phyloP scores from a whole-genome alignment of 2,888 invertebrate genomes.

The Nemotelus nigrinus region DNA sequence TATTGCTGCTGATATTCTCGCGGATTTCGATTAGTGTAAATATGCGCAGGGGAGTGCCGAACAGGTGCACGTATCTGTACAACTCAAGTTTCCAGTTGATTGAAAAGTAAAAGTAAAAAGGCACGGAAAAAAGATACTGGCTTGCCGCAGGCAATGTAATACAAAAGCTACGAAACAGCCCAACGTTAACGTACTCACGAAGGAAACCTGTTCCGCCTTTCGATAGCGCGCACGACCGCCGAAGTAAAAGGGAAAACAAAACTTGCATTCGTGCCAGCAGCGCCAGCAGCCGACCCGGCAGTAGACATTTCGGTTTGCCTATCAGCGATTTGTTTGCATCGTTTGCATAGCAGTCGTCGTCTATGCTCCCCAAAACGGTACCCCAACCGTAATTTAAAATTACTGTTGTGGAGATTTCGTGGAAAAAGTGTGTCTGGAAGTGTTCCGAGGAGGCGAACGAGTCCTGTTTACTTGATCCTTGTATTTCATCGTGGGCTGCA shows the following conservation, averaged over 20 bases:
- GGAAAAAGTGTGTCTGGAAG: too few species aligned
- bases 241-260: slow-evolving; percentile 28
- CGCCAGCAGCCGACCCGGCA: slow-evolving; percentile 5
- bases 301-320: slow-evolving; percentile 15
- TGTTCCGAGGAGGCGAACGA: too few species aligned
- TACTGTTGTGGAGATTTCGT: too few species aligned
- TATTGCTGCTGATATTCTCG: too few species aligned
- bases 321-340: slow-evolving; percentile 1
- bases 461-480: too few species aligned
- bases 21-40: too few species aligned
- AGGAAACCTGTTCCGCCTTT: slow-evolving; percentile 36
- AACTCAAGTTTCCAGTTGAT: neutral
- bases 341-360: slow-evolving; percentile 2
- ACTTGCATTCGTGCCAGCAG: slow-evolving; percentile 15
- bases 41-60: too few species aligned
- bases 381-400: too few species aligned
- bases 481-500: too few species aligned
- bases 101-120: slow-evolving; percentile 39
- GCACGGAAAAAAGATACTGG: neutral
- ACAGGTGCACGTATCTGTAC: neutral
- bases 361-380: neutral
- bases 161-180: neutral
- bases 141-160: slow-evolving; percentile 15
- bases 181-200: neutral
- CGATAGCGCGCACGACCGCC: slow-evolving; percentile 34